Evolutionary conservation across 92 coral and sea anemone species (phyloP).

Genomic region (Phenganax marumi): DNA sequence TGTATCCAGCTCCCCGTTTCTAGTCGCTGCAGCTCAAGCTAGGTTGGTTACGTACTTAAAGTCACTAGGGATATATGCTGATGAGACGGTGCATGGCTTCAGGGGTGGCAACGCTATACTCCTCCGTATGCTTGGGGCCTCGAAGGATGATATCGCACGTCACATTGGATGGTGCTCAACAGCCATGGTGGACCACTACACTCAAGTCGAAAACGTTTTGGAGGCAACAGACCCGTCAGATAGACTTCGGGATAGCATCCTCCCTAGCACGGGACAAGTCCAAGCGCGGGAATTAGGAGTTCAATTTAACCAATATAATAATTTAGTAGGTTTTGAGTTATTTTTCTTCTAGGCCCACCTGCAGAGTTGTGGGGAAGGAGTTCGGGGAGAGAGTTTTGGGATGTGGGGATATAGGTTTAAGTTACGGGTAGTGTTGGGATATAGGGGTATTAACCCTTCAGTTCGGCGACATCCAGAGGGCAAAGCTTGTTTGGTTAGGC

Average conservation of each 20-base stretch:
- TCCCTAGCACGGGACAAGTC: neutral
- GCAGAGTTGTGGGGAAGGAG: too few species aligned
- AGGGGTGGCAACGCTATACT: constrained; percentile 58
- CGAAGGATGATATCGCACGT: constrained; percentile 50
- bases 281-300: neutral
- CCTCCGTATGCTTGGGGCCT: constrained; percentile 59
- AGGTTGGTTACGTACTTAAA: constrained; percentile 44
- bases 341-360: neutral
- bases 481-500: too few species aligned
- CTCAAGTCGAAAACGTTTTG: constrained; percentile 39
- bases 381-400: neutral
- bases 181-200: constrained; percentile 57
- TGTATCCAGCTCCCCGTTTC: constrained; percentile 35
- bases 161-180: constrained; percentile 60
- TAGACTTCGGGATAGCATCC: neutral
- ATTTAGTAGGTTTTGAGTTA: neutral
- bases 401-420: too few species aligned
- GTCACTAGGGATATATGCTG: constrained; percentile 39
- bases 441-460: too few species aligned
- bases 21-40: constrained; percentile 47
- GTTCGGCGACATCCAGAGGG: too few species aligned
- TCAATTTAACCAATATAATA: neutral
- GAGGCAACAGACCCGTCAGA: constrained; percentile 3
- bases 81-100: constrained; percentile 56
- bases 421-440: too few species aligned